A percentile compares a stretch with the other conserved stretches of the same genome.
Conservation (phyloP, 2,113 vertebrate species). For the Entomyzon cyanotis region DNA sequence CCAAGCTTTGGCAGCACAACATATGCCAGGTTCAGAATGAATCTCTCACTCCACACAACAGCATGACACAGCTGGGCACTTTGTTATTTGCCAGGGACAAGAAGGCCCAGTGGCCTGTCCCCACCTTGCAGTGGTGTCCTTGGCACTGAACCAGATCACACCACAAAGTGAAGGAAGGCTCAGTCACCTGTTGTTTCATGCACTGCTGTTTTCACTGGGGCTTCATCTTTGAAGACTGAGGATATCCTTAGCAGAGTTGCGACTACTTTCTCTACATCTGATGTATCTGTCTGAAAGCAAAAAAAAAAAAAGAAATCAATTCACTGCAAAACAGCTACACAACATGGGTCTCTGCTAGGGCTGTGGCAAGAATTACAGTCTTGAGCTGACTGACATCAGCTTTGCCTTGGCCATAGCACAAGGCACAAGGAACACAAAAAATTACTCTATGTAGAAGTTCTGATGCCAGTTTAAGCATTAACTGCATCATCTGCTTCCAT, state of each 20-base stretch:
- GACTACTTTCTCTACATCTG: slow-evolving; percentile 85
- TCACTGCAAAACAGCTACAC: background rate
- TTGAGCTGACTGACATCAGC: background rate
- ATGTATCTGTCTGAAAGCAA: slow-evolving; percentile 85
- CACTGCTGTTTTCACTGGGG: slow-evolving; percentile 81
- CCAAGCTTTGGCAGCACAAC: background rate
- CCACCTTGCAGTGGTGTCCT: rapidly evolving
- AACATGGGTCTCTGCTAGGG: background rate
- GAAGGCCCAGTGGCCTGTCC: too few relatives aligned
- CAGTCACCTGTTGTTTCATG: slow-evolving; percentile 76
- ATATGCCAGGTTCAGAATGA: background rate
- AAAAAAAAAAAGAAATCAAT: background rate
- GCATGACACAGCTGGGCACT: background rate
- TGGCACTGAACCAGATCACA: background rate
- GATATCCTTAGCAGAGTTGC: slow-evolving; percentile 90
- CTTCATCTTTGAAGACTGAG: slow-evolving; percentile 90
- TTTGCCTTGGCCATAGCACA: background rate
- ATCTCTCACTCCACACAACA: background rate
- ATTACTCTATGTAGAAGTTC: background rate
- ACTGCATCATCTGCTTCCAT: background rate
- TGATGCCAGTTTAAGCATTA: background rate
- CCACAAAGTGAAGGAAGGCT: background rate
- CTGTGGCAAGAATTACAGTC: background rate
- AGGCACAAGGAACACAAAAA: background rate
- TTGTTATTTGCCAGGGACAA: background rate